These are phyloP conservation scores for Melanocharis versteri DNA, from an alignment of 2,113 vertebrate species.

Conservation along the genomic window DNA sequence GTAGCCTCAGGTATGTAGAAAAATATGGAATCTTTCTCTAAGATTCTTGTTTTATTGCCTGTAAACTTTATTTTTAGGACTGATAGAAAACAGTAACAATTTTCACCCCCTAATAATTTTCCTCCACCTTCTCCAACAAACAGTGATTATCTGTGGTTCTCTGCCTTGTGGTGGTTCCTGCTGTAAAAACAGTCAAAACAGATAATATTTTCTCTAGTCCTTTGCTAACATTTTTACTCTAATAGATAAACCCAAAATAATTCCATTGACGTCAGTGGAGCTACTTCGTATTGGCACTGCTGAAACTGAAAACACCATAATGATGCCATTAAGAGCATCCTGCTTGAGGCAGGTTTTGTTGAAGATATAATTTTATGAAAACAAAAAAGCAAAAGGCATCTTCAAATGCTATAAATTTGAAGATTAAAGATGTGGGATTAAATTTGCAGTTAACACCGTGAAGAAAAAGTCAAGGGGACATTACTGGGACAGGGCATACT, in stretches of 20 bases:
- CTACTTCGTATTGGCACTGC: background rate
- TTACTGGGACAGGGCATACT: background rate
- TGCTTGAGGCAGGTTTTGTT: background rate
- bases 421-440: background rate
- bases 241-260: background rate
- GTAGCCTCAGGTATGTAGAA: no score
- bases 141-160: background rate
- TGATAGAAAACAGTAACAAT: background rate
- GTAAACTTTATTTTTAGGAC: background rate
- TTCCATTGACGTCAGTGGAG: background rate
- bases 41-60: background rate
- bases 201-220: background rate
- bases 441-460: background rate
- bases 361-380: background rate
- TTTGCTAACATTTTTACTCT: background rate
- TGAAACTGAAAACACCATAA: background rate
- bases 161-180: background rate
- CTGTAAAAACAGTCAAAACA: background rate
- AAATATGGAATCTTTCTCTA: no score
- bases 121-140: background rate
- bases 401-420: background rate
- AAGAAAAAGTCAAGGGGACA: background rate
- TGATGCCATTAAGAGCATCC: background rate
- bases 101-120: background rate
- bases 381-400: background rate